Conservation (phyloP, 53 echinoderm and acorn worm genomes). For the Mesocentrotus franciscanus region DNA sequence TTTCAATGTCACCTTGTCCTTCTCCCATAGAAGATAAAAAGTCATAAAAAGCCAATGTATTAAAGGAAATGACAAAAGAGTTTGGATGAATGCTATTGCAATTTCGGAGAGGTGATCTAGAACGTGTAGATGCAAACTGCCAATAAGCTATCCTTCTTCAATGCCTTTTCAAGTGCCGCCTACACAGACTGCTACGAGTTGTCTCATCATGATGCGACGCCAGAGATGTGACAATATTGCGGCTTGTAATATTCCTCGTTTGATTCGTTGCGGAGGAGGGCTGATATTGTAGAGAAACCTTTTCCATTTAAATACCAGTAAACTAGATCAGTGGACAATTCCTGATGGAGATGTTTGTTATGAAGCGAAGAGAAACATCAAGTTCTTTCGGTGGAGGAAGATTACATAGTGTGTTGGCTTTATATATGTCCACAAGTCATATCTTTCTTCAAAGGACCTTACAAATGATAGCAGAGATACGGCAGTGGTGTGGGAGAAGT, state of each 20-base stretch:
- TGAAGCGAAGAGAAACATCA: neutral
- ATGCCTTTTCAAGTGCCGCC: slow-evolving; percentile 48
- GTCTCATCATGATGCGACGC: neutral
- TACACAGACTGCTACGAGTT: neutral
- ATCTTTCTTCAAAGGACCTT: neutral
- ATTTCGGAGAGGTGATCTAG: neutral
- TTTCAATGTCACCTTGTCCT: neutral
- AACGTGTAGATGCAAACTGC: neutral
- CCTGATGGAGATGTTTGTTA: neutral
- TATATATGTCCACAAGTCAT: neutral
- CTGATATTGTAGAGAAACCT: slow-evolving; percentile 29
- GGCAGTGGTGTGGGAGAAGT: neutral
- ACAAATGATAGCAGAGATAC: neutral
- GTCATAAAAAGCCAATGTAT: neutral
- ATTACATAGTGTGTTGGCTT: neutral
- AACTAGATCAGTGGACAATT: slow-evolving; percentile 36
- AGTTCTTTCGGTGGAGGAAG: neutral
- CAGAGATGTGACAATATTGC: slow-evolving; percentile 37
- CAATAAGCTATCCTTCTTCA: slow-evolving; percentile 24
- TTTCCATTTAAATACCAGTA: slow-evolving; percentile 8
- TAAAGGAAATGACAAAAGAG: neutral
- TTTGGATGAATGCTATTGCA: slow-evolving; percentile 10
- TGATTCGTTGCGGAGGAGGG: slow-evolving; percentile 38
- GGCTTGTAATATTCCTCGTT: slow-evolving; percentile 31
- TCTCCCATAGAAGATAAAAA: neutral